Evolutionary conservation across 2,888 invertebrate species (phyloP).

Genomic region (Drosophila nigritarsus): DNA sequence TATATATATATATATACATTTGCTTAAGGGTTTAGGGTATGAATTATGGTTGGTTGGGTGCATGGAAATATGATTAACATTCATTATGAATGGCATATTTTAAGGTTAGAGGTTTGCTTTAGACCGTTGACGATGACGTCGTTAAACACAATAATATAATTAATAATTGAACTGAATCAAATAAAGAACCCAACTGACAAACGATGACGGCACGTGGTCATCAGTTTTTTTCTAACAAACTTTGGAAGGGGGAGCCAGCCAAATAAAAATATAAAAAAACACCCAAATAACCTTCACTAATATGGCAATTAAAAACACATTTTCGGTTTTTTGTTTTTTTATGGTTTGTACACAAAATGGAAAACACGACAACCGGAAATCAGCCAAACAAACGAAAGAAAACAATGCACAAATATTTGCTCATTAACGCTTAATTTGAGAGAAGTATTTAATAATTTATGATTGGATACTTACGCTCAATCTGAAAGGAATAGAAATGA

Average conservation of each 20-base stretch:
- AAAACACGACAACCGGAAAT: constrained; percentile 35
- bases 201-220: constrained; percentile 36
- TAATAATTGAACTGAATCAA: constrained; percentile 48
- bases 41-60: not conserved
- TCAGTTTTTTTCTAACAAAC: not conserved
- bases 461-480: constrained; percentile 46
- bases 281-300: constrained; percentile 30
- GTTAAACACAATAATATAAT: constrained; percentile 38
- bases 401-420: constrained; percentile 75
- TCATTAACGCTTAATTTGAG: constrained; percentile 52
- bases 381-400: constrained; percentile 16
- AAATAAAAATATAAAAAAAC: constrained; percentile 7
- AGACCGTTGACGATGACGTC: constrained; percentile 24
- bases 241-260: not conserved
- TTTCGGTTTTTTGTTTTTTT: constrained; percentile 11
- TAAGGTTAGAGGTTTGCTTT: not conserved
- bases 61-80: not conserved
- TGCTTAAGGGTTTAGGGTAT: not conserved
- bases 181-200: constrained; percentile 12
- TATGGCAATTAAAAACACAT: constrained; percentile 67
- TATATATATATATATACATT: not conserved
- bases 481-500: constrained; percentile 35
- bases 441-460: constrained; percentile 20
- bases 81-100: constrained; percentile 6
- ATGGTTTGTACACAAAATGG: constrained; percentile 3